A percentile compares a stretch with the other conserved stretches of the same genome.
These are phyloP conservation scores for Hippocampus mohnikei DNA, from an alignment of 2,113 vertebrate genomes.

Conservation along the genomic window DNA sequence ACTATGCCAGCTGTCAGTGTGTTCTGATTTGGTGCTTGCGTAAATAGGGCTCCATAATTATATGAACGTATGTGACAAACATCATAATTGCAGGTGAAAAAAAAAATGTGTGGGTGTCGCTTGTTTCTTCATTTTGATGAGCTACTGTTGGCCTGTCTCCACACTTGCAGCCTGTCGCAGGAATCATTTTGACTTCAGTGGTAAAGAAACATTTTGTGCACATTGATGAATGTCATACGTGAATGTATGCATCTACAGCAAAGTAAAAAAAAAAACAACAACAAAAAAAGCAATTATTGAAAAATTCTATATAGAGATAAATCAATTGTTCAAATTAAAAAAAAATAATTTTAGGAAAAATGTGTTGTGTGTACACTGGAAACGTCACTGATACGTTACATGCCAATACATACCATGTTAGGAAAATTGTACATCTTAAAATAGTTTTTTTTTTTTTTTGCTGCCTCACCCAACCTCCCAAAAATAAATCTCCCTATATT, in stretches of 20 bases:
- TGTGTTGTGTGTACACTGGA: too few relatives aligned
- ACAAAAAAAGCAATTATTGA: not conserved
- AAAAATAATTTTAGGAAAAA: not conserved
- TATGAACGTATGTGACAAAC: constrained; percentile 52
- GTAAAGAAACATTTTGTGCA: not conserved
- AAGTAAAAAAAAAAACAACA: not conserved
- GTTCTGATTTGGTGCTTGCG: constrained; percentile 47
- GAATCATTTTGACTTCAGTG: constrained; percentile 6
- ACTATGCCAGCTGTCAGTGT: constrained; percentile 44
- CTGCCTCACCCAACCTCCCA: too few relatives aligned
- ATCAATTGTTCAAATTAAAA: not conserved
- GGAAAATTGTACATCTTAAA: too few relatives aligned
- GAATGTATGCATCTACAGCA: not conserved
- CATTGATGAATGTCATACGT: constrained; percentile 4
- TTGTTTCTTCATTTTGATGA: constrained; percentile 27
- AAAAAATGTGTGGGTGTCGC: constrained; percentile 38
- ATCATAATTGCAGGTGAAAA: constrained; percentile 55
- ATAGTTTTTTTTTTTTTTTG: too few relatives aligned
- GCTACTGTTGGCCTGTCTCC: constrained; percentile 22
- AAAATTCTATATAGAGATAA: not conserved
- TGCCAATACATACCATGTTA: too few relatives aligned
- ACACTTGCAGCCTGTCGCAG: constrained; percentile 26
- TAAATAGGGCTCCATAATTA: constrained; percentile 49
- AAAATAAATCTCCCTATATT: too few relatives aligned
- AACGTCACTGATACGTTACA: too few relatives aligned